Base-by-base conservation (phyloP, 2,797 vertebrate species). In the Saguinus oedipus region DNA sequence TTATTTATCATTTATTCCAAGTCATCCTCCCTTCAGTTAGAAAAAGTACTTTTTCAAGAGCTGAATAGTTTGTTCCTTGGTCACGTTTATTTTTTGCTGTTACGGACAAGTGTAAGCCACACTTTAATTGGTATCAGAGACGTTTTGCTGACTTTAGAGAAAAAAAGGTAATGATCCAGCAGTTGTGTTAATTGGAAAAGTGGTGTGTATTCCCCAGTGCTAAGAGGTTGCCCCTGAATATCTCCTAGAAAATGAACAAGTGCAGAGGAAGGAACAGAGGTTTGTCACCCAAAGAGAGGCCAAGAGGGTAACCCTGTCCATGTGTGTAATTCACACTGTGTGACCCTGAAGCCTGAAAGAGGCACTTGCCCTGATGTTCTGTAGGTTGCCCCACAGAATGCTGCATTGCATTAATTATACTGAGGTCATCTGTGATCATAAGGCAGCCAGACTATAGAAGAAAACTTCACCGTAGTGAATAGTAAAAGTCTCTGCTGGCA, bases 151-250 rank as follows among this genome's bases (percentile, higher is more conserved):
- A 88, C 84, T 83, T 98, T 55, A 95, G 92, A 92, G 78, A 53
- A 88, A 94, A 94, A 96, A 97, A 87, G 92, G 82, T 93, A 93
- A 88, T 26, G 19, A 79, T 20, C 55, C 53, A 82, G 86, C 90
- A 89, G 83, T 97, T 76, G 30, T 11, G 85, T 96, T 92, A 95
- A 86, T 96, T 97, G 89, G 59, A 97, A 97, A 97, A 96, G 19
- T 88, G 76, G 88, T 93, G n/a, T 85, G 68, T 96, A 96, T 95
- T 97, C 64, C 39, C 53, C 68, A 90, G 90, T 86, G 85, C 44
- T 75, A 59, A 92, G 72, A 97, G 95, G 50, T 93, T 92, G 88
- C 80, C 78, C 92, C 70, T 79, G 24, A 5, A 8, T 82, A 87
- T 97, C 72, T 72, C 33, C 10, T 81, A 50, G n/a, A 42, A 30